A percentile compares a stretch with the other conserved stretches of the same genome.
phyloP scores from a whole-genome alignment of 2,888 invertebrate species.

The Oscheius sp. region DNA sequence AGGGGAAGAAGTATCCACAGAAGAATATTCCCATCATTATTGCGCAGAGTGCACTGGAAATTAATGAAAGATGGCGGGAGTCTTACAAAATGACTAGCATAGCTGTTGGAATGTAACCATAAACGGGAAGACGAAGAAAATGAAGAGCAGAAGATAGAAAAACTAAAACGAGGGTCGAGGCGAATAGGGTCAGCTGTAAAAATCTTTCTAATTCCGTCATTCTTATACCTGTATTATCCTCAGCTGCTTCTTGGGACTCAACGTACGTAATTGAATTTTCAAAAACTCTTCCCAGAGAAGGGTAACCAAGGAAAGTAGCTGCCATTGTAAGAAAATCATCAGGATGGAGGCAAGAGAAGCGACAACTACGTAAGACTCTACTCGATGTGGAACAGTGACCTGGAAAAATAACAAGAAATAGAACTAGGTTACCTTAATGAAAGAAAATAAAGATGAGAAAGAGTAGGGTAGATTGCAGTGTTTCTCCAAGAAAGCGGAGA shows the following conservation, averaged over 20 bases:
- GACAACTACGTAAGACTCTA: constrained; percentile 36
- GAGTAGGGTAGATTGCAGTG: constrained; percentile 43
- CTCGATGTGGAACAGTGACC: constrained; percentile 29
- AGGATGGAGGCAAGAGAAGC: constrained; percentile 34
- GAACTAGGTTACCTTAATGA: constrained; percentile 37
- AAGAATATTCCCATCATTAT: constrained; percentile 42
- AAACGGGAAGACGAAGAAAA: constrained; percentile 2
- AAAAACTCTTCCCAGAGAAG: constrained; percentile 45
- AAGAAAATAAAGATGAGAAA: constrained; percentile 42
- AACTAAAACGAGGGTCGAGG: background rate
- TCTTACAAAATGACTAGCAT: constrained; percentile 42
- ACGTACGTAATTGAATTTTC: constrained; percentile 30
- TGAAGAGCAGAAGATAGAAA: background rate
- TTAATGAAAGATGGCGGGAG: background rate
- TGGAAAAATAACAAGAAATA: background rate
- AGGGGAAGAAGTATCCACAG: constrained; percentile 56
- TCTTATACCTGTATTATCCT: constrained; percentile 35
- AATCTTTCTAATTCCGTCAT: background rate
- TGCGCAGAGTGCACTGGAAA: constrained; percentile 45
- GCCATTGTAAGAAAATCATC: constrained; percentile 40
- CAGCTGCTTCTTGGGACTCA: constrained; percentile 43
- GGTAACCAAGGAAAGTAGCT: constrained; percentile 24
- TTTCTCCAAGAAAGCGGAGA: constrained; percentile 44
- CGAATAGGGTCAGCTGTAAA: background rate
- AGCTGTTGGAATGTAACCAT: constrained; percentile 31